phyloP scores from a whole-genome alignment of 1,140 invertebrate genomes.

The Magallana ariakensis region DNA sequence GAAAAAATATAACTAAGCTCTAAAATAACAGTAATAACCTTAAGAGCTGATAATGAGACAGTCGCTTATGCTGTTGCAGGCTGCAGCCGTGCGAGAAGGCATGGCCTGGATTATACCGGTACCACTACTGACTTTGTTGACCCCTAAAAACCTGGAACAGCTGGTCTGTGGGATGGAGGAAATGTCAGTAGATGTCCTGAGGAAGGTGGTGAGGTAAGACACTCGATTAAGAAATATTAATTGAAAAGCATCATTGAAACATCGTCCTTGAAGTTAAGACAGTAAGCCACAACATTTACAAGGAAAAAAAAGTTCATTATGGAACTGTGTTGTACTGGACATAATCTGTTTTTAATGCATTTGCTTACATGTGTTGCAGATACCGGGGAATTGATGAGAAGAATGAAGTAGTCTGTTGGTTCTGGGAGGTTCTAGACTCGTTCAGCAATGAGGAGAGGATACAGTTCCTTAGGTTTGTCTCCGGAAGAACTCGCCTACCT shows the following conservation, averaged over 20 bases:
- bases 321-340: too few relatives aligned
- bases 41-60: too few relatives aligned
- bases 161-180: slow-evolving; percentile 85
- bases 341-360: not conserved
- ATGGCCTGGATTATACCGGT: slow-evolving; percentile 86
- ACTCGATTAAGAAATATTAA: not conserved
- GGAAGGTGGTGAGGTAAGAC: slow-evolving; percentile 84
- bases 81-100: slow-evolving; percentile 84
- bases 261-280: too few relatives aligned
- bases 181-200: slow-evolving; percentile 84
- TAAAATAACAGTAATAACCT: too few relatives aligned
- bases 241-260: not conserved
- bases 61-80: slow-evolving; percentile 71
- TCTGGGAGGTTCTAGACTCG: slow-evolving; percentile 85
- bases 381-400: slow-evolving; percentile 85
- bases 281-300: too few relatives aligned
- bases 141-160: slow-evolving; percentile 84
- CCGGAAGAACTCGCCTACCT: slow-evolving; percentile 85
- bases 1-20: too few relatives aligned
- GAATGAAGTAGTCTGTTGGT: slow-evolving; percentile 84
- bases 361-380: slow-evolving; percentile 71
- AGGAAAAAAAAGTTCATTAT: too few relatives aligned
- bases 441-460: slow-evolving; percentile 85
- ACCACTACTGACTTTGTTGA: slow-evolving; percentile 84
- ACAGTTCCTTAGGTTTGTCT: slow-evolving; percentile 86